Evolutionary conservation across 2,797 vertebrate species (phyloP).

Genomic region (Syndactyla subalaris): DNA sequence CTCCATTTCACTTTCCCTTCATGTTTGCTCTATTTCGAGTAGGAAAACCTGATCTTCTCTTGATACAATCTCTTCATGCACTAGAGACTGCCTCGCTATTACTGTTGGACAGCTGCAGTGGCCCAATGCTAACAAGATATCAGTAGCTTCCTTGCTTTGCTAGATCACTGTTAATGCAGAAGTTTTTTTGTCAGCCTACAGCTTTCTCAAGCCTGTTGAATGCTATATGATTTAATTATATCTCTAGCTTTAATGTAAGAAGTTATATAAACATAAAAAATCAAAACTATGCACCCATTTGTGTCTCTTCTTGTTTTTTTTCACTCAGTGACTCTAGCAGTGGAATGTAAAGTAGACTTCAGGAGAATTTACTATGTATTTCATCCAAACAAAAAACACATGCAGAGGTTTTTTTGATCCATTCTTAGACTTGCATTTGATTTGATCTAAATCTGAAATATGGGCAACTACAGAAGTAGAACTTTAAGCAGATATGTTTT

Average conservation of each 20-base stretch:
- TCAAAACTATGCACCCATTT: background rate
- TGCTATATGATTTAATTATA: background rate
- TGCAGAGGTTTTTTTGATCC: background rate
- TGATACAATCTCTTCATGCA: background rate
- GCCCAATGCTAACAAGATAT: background rate
- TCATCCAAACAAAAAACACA: background rate
- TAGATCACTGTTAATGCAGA: background rate
- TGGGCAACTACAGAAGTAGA: background rate
- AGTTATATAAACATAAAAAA: background rate
- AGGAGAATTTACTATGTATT: slow-evolving; percentile 2
- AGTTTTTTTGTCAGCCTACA: background rate
- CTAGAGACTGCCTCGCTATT: background rate
- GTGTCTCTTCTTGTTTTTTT: background rate
- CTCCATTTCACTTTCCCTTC: background rate
- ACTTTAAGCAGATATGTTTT: background rate
- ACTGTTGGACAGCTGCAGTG: background rate
- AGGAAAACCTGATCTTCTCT: background rate
- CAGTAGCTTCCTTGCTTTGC: background rate
- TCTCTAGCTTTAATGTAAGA: background rate
- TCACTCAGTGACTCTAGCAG: background rate
- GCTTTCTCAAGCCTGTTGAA: background rate
- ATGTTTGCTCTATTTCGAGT: background rate
- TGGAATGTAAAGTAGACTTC: background rate
- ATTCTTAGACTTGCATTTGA: background rate
- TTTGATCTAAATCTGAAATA: background rate